Percentiles rank a stretch among this genome's conserved stretches.
Evolutionary conservation across 2,797 vertebrate species (phyloP).

Genomic region (Loris lydekkerianus): DNA sequence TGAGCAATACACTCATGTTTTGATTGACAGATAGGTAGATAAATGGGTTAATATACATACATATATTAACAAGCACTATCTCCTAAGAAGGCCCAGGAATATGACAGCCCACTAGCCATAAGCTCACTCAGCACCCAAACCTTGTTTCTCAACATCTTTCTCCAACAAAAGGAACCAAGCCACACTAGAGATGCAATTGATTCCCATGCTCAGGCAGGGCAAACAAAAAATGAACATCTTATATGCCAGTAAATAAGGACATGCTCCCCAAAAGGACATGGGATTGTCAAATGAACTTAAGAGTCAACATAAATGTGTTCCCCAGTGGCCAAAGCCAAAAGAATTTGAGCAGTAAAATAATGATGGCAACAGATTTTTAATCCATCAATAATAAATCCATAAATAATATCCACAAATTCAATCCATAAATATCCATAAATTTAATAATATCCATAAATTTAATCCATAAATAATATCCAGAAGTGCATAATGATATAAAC

Average conservation of each 20-base stretch:
- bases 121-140: background rate
- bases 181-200: background rate
- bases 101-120: background rate
- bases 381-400: background rate
- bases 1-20: background rate
- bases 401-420: background rate
- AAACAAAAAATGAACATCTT: background rate
- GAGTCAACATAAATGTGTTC: background rate
- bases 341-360: conserved; percentile 25
- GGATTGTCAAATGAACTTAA: background rate
- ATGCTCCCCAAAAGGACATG: background rate
- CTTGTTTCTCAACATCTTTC: background rate
- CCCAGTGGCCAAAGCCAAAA: background rate
- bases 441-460: background rate
- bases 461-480: background rate
- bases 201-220: background rate
- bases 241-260: background rate
- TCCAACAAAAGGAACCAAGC: background rate
- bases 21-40: background rate
- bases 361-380: background rate
- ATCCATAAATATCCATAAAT: too few species aligned
- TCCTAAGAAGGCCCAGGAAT: background rate
- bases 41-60: background rate
- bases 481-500: background rate
- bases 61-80: background rate